Evolutionary conservation across 1,140 invertebrate genomes (phyloP).

Genomic region (Camponotus pennsylvanicus): DNA sequence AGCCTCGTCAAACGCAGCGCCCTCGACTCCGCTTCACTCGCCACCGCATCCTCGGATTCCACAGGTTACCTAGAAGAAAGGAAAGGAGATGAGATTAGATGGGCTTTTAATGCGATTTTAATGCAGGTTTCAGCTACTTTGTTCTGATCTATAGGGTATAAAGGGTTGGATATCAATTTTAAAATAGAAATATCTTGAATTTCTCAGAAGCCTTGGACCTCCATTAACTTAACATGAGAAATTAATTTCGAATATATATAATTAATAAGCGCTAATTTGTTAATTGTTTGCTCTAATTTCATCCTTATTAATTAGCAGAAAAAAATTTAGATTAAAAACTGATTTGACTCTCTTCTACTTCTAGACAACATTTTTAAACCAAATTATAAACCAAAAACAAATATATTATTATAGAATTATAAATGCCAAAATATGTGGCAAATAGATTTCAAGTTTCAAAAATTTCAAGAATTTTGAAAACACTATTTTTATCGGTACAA

Average conservation of each 20-base stretch:
- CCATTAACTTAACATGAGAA: neutral
- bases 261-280: no score
- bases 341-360: no score
- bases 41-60: constrained; percentile 77
- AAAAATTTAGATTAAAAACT: no score
- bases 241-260: neutral
- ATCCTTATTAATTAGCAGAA: no score
- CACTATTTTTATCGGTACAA: no score
- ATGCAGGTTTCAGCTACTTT: neutral
- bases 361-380: no score
- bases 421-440: no score
- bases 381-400: no score
- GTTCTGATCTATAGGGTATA: neutral
- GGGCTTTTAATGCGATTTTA: neutral
- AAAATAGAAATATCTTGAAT: neutral
- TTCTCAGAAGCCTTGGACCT: neutral
- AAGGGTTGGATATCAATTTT: neutral
- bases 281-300: no score
- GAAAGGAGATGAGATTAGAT: neutral
- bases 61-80: constrained; percentile 34
- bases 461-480: no score
- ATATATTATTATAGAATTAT: no score
- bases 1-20: constrained; percentile 45
- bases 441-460: no score
- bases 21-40: constrained; percentile 67